Base-by-base conservation (phyloP, 1,140 invertebrate genomes). In the Panonychus citri region DNA sequence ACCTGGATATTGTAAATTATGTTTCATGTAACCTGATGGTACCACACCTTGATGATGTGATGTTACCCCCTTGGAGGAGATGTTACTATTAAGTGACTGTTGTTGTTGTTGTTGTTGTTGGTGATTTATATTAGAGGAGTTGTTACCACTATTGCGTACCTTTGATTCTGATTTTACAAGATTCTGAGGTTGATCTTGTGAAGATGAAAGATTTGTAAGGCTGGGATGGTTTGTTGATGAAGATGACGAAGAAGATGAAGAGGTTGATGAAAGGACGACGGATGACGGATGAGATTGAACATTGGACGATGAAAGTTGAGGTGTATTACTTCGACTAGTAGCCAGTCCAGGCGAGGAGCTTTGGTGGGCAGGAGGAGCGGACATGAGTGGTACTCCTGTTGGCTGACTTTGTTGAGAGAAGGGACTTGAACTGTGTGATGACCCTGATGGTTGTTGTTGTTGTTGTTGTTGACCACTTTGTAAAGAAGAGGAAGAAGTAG, bases 161-260 rank as follows among this genome's bases (percentile, higher is more conserved):
- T 51, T 51, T n/a, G n/a, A 24, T 51, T 51, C 49, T 12, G 49
- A 51, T 51, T 51, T 51, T 5, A 51, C 49, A 28, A 51, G 28
- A 30, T 51, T 51, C 19, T 51, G 49, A 5, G 49, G 49, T 27
- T 51, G 49, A 27, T 51, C 49, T 24, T 51, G 49, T 13, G 49
- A 27, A 19, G 21, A 46, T 34, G 30, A 7, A 12, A 34, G 30
- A 34, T 34, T 34, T 34, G 30, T 34, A 34, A 34, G 30, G 30
- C 30, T 34, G 30, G 30, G 30, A 12, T 34, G 30, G 30, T 34
- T 34, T 34, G 30, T 12, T 12, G 30, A 5, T 34, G 30, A 34
- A 34, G 30, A 34, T 34, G 30, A 34, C 5, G 30, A 34, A 7
- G 30, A 34, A 34, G 30, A 34, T 34, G 30, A 34, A 34, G 5